Conservation (phyloP, 2,113 vertebrate genomes). For the Albula glossodonta region DNA sequence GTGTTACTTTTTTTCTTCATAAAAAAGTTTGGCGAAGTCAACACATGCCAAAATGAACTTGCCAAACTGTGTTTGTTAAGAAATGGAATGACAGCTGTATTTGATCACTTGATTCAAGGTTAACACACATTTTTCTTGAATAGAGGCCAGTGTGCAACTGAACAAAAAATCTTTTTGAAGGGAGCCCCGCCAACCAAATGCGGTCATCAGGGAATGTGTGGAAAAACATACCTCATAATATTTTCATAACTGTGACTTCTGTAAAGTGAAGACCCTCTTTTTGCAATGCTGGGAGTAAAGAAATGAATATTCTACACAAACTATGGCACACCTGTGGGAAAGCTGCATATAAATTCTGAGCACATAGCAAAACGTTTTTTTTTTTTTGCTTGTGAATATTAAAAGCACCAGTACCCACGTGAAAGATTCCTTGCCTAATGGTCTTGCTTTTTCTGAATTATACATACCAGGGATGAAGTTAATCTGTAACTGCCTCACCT, state of each 20-base stretch:
- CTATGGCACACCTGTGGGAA: no score
- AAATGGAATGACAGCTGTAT: not conserved
- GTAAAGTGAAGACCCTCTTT: not conserved
- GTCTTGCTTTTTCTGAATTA: not conserved
- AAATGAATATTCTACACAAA: not conserved
- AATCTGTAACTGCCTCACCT: not conserved
- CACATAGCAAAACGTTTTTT: not conserved
- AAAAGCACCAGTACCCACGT: not conserved
- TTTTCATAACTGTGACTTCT: no score
- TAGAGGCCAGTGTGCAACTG: not conserved
- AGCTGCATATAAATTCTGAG: not conserved
- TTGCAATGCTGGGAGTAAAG: not conserved
- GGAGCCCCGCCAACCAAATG: no score
- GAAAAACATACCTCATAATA: no score
- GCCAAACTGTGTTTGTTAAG: not conserved
- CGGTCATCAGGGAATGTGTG: not conserved
- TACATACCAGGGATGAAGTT: not conserved
- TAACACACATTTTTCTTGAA: not conserved
- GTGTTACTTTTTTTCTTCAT: not conserved
- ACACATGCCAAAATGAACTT: not conserved
- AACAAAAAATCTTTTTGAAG: not conserved
- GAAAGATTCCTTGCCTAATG: not conserved
- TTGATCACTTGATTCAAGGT: not conserved
- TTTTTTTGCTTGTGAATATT: not conserved
- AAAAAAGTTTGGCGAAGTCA: not conserved